Percentiles rank a stretch among this genome's conserved stretches.
Conservation (phyloP, 2,888 invertebrate species). For the Kuschelorhynchus macadamiae region DNA sequence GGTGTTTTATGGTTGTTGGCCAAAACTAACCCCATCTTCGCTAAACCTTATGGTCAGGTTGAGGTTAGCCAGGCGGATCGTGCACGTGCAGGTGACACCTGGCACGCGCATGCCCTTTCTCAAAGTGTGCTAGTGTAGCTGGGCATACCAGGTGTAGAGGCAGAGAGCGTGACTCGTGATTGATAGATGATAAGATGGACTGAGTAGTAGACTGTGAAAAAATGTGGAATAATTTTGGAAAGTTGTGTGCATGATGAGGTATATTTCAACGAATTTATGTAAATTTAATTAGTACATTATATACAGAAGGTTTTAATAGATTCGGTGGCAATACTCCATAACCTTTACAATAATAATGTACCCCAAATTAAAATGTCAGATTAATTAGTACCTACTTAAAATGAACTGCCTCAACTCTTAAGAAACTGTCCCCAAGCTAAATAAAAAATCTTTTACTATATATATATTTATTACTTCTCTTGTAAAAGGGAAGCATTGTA, state of each 20-base stretch:
- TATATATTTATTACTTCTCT: constrained; percentile 17
- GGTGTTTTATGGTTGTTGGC: constrained; percentile 28
- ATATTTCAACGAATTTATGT: constrained; percentile 10
- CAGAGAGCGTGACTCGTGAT: neutral
- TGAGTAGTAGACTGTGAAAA: constrained; percentile 19
- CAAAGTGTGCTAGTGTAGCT: constrained; percentile 19
- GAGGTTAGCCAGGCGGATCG: constrained; percentile 47
- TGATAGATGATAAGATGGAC: constrained; percentile 9
- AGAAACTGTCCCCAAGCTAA: too few relatives aligned
- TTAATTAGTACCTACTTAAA: too few relatives aligned
- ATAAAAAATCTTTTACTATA: too few relatives aligned
- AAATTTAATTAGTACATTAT: constrained; percentile 6
- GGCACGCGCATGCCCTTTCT: constrained; percentile 54
- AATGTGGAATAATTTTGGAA: constrained; percentile 16
- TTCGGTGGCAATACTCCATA: constrained; percentile 22
- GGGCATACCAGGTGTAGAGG: neutral
- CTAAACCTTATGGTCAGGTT: constrained; percentile 35
- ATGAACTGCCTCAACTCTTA: too few relatives aligned
- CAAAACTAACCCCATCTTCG: constrained; percentile 29
- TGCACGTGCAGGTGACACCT: constrained; percentile 57
- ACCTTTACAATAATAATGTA: constrained; percentile 21
- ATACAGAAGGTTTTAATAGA: constrained; percentile 17
- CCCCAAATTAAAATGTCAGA: too few relatives aligned
- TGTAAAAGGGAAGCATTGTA: too few relatives aligned
- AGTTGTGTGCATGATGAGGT: neutral